Percentiles rank a stretch among this genome's conserved stretches.
These are phyloP conservation scores for Urosaurus nigricauda DNA, from an alignment of 2,797 vertebrate genomes.

Conservation along the genomic window DNA sequence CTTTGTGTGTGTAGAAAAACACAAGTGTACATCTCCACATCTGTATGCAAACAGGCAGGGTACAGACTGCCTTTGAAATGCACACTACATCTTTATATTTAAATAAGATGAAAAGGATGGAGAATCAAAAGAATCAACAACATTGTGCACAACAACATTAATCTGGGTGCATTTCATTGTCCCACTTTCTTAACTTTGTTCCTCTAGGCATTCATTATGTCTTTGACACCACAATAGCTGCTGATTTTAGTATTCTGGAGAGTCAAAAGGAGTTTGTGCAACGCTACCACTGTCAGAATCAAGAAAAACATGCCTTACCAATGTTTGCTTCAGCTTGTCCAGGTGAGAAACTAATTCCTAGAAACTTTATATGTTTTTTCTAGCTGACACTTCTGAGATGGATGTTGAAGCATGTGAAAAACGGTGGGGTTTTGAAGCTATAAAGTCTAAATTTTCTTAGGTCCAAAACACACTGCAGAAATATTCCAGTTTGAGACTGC, in stretches of 20 bases:
- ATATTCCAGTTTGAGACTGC: too few species aligned
- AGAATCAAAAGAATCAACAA: background rate
- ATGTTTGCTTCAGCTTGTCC: slow-evolving; percentile 98
- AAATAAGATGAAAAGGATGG: background rate
- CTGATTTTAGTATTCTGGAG: slow-evolving; percentile 95
- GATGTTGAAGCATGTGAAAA: background rate
- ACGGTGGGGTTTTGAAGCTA: background rate
- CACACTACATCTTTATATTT: background rate
- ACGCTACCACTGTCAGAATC: slow-evolving; percentile 87
- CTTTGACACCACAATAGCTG: slow-evolving; percentile 91
- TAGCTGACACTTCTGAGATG: background rate
- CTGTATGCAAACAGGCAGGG: background rate
- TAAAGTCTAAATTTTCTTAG: background rate
- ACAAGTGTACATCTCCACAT: rapidly evolving
- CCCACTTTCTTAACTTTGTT: background rate
- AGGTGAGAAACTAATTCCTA: slow-evolving; percentile 79
- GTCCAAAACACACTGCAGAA: too few species aligned
- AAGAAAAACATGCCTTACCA: slow-evolving; percentile 88
- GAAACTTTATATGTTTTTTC: background rate
- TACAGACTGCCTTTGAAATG: background rate
- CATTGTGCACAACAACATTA: background rate
- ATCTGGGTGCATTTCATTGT: background rate
- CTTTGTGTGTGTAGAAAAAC: background rate
- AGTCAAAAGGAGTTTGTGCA: slow-evolving; percentile 94
- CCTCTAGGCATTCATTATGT: slow-evolving; percentile 89